A percentile compares a stretch with the other conserved stretches of the same genome.
phyloP scores from a whole-genome alignment of 1,140 invertebrate species.

The Helicoverpa armigera region DNA sequence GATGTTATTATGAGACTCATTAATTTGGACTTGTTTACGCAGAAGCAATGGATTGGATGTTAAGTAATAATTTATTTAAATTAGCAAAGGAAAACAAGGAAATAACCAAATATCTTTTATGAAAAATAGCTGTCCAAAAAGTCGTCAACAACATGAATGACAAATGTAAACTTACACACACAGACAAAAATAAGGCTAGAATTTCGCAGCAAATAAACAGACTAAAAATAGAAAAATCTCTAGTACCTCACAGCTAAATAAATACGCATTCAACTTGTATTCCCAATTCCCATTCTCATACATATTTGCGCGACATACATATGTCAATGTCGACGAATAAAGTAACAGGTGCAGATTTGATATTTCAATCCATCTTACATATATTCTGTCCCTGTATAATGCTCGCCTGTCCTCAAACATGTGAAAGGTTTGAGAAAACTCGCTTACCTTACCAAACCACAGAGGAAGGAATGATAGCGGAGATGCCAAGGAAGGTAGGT shows the following conservation, averaged over 20 bases:
- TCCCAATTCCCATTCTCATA: constrained; percentile 21
- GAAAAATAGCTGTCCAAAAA: too few species aligned
- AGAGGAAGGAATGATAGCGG: too few species aligned
- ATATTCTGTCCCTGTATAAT: constrained; percentile 27
- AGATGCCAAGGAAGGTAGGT: too few species aligned
- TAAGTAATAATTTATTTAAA: not conserved
- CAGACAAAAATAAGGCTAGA: not conserved
- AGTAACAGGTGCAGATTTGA: constrained; percentile 39
- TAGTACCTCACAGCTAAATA: not conserved
- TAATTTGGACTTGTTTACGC: constrained; percentile 33
- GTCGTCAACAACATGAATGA: too few species aligned
- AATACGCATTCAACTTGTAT: constrained; percentile 20
- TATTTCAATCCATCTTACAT: constrained; percentile 36
- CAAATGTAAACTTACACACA: too few species aligned
- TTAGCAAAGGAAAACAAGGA: too few species aligned
- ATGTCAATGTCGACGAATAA: constrained; percentile 1
- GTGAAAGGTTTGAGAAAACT: constrained; percentile 20
- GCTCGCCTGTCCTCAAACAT: constrained; percentile 16
- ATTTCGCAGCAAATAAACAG: not conserved
- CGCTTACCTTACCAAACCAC: too few species aligned
- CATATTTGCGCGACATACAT: constrained; percentile 22
- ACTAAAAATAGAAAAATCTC: not conserved
- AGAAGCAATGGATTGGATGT: not conserved
- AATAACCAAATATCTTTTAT: too few species aligned
- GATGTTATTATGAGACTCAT: constrained; percentile 32